Conservation (phyloP, 2,113 vertebrate species). For the Proteles cristata region DNA sequence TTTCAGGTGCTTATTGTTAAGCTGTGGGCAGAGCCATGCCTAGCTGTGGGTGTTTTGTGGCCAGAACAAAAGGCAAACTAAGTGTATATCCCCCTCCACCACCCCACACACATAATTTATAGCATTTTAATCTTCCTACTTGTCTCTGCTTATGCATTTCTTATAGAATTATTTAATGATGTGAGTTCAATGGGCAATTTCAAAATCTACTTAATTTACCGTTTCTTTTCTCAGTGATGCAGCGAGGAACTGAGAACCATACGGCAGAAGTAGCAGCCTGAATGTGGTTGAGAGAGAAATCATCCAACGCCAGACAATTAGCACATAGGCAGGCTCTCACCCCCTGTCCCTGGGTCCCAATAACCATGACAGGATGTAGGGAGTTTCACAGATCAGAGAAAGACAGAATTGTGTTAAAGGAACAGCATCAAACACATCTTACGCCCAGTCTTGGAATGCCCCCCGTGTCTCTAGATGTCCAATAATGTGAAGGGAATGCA, state of each 20-base stretch:
- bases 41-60: background rate
- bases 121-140: slow-evolving; percentile 58
- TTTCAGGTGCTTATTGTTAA: slow-evolving; percentile 24
- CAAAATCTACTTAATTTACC: slow-evolving; percentile 54
- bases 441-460: slow-evolving; percentile 8
- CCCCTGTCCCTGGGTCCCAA: background rate
- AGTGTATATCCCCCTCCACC: background rate
- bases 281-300: slow-evolving; percentile 48
- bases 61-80: slow-evolving; percentile 49
- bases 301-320: background rate
- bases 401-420: background rate
- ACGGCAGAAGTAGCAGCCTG: background rate
- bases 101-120: background rate
- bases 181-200: slow-evolving; percentile 72
- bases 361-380: background rate
- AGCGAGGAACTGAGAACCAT: background rate
- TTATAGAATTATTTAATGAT: slow-evolving; percentile 74
- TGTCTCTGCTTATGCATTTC: slow-evolving; percentile 61
- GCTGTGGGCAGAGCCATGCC: background rate
- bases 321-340: background rate
- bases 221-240: slow-evolving; percentile 11
- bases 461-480: background rate
- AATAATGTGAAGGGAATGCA: background rate
- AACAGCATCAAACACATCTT: slow-evolving; percentile 25
- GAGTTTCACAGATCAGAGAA: slow-evolving; percentile 28